Percentiles rank a stretch among this genome's conserved stretches.
phyloP scores from a whole-genome alignment of 2,888 invertebrate species.

The Gandaritis pyraliata region DNA sequence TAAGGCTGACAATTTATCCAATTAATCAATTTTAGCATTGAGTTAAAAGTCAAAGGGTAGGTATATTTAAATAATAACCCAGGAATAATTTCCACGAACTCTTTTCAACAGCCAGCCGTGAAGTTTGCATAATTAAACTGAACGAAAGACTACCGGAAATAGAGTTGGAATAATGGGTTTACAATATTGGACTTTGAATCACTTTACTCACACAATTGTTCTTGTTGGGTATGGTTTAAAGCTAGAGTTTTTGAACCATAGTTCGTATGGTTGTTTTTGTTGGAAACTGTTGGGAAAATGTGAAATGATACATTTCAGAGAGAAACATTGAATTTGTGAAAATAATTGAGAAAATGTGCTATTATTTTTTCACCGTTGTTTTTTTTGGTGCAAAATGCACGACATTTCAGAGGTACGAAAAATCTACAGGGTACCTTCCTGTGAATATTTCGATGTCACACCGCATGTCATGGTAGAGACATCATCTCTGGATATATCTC shows the following conservation, averaged over 20 bases:
- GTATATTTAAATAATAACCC: slow-evolving; percentile 11
- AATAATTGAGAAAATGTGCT: no score
- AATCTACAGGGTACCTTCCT: no score
- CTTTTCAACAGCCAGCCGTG: slow-evolving; percentile 22
- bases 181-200: slow-evolving; percentile 1
- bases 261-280: not conserved
- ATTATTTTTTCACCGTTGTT: no score
- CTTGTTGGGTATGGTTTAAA: not conserved
- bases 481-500: no score
- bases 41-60: slow-evolving; percentile 6
- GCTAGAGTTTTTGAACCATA: not conserved
- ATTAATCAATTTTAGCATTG: slow-evolving; percentile 9
- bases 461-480: no score
- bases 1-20: not conserved
- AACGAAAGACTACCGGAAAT: slow-evolving; percentile 20
- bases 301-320: no score
- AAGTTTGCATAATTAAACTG: slow-evolving; percentile 29
- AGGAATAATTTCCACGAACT: slow-evolving; percentile 23
- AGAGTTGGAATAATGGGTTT: slow-evolving; percentile 4
- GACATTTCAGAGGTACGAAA: no score
- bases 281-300: not conserved
- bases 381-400: no score
- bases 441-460: no score
- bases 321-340: no score
- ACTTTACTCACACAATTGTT: not conserved